Evolutionary conservation across 2,797 vertebrate genomes (phyloP).

Genomic region (Heliangelus exortis): DNA sequence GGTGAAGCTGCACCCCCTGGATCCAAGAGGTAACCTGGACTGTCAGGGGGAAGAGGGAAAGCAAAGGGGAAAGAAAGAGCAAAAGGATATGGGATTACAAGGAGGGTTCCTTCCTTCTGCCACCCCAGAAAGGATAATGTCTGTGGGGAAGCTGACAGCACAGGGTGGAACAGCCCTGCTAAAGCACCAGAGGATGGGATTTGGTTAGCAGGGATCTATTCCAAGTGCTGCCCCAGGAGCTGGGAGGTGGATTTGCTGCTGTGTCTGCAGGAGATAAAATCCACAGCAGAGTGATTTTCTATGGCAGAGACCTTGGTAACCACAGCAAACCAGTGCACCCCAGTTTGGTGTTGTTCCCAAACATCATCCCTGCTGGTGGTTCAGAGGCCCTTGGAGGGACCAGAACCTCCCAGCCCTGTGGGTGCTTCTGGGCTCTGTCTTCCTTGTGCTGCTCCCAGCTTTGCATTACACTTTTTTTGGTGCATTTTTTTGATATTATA

Average conservation of each 20-base stretch:
- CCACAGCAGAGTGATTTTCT: background rate
- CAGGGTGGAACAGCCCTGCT: background rate
- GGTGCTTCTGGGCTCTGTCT: rapidly evolving
- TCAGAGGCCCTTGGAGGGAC: rapidly evolving
- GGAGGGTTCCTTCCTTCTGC: background rate
- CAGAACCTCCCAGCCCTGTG: rapidly evolving
- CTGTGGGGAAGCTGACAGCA: background rate
- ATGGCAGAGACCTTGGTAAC: background rate
- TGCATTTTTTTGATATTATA: rapidly evolving
- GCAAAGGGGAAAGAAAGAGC: background rate
- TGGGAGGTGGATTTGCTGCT: background rate
- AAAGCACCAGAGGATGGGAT: background rate
- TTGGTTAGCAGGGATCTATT: rapidly evolving
- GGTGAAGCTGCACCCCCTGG: background rate
- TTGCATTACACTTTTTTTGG: rapidly evolving
- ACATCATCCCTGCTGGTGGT: rapidly evolving
- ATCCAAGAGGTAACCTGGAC: background rate
- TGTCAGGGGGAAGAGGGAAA: background rate
- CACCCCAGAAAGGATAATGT: background rate
- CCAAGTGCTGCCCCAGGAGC: background rate
- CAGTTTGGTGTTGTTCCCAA: rapidly evolving
- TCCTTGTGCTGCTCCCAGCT: background rate
- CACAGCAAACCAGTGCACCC: background rate
- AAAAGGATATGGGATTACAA: no score
- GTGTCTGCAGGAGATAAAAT: background rate